Conservation (phyloP, 1,140 invertebrate species). For the Conus betulinus region DNA sequence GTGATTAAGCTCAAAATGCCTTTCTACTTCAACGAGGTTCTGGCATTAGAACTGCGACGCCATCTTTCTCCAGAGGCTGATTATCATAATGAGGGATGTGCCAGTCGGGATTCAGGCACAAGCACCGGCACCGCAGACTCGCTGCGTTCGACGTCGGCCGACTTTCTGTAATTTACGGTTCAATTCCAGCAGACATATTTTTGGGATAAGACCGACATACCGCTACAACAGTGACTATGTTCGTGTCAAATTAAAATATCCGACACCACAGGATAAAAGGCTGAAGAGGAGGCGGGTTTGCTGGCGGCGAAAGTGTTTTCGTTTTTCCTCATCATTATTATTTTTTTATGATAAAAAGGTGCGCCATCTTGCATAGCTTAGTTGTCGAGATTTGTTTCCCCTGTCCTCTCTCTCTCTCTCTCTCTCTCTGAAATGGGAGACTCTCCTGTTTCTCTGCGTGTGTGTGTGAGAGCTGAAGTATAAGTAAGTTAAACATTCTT, state of each 20-base stretch:
- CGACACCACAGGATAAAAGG: not conserved
- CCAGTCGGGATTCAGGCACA: not conserved
- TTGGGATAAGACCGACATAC: not conserved
- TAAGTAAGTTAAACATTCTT: no score
- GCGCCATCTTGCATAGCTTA: not conserved
- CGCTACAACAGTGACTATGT: not conserved
- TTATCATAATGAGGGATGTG: constrained; percentile 11
- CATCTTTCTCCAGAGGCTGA: constrained; percentile 7
- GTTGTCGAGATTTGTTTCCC: not conserved
- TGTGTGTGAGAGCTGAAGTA: no score
- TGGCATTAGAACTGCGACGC: constrained; percentile 6
- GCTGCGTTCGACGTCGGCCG: not conserved
- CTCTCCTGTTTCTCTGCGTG: no score
- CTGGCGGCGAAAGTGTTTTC: not conserved
- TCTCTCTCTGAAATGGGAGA: no score
- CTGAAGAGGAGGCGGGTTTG: not conserved
- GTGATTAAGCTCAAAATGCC: not conserved
- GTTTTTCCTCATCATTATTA: not conserved
- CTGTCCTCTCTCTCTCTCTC: not conserved
- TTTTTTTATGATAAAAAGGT: constrained; percentile 4
- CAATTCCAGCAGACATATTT: not conserved
- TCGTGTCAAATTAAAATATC: not conserved
- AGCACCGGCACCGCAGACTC: not conserved
- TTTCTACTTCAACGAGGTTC: not conserved
- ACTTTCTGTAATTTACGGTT: not conserved